Evolutionary conservation across 2,113 vertebrate species (phyloP).

Genomic region (Romanogobio albipinnatus): DNA sequence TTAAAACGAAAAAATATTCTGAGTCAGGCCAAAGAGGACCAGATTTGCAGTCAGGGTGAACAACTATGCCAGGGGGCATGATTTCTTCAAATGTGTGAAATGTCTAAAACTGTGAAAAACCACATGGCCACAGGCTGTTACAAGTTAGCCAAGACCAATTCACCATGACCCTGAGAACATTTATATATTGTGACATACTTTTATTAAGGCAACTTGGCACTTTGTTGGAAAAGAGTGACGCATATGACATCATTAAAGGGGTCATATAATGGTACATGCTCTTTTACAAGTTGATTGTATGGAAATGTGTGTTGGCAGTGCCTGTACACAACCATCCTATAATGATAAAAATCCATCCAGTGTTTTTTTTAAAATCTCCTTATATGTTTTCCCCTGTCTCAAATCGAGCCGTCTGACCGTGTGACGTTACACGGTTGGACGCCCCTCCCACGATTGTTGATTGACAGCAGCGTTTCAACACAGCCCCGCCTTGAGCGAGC

Average conservation of each 20-base stretch:
- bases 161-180: background rate
- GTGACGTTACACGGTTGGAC: too few relatives aligned
- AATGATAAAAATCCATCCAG: too few relatives aligned
- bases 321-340: too few relatives aligned
- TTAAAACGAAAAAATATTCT: background rate
- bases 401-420: too few relatives aligned
- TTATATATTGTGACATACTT: background rate
- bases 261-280: too few relatives aligned
- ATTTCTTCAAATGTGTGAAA: constrained; percentile 3
- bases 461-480: too few relatives aligned
- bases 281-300: too few relatives aligned
- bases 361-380: too few relatives aligned
- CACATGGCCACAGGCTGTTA: background rate
- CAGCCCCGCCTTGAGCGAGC: too few relatives aligned
- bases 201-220: background rate
- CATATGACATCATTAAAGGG: background rate
- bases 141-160: background rate
- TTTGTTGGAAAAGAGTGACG: background rate
- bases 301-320: too few relatives aligned
- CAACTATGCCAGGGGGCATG: background rate
- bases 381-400: too few relatives aligned
- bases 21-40: background rate
- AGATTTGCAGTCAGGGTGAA: background rate
- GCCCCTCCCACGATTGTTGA: too few relatives aligned
- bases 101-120: background rate